Evolutionary conservation across 2,113 vertebrate species (phyloP), one percentile per base, ranked within the genome.

Genomic region (Anoplopoma fimbria): DNA sequence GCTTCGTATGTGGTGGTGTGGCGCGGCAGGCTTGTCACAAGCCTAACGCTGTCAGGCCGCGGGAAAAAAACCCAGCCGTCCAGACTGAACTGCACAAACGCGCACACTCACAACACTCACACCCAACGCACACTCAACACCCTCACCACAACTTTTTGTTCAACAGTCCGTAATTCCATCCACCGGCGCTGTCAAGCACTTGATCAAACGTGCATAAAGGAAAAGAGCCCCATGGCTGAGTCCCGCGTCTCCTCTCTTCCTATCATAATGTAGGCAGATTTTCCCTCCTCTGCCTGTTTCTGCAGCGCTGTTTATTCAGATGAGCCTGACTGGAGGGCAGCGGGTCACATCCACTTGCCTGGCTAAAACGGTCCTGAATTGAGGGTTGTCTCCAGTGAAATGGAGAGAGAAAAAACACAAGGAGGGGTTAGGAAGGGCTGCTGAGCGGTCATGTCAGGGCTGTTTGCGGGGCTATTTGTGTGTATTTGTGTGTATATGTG

Each of bases 141-240:
- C 29, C 85, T 61, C 82, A 82, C 84, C 69, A 53, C 82, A 94
- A 93, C 93, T 58, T 95, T 94, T 95, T 97, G 97, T 96, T 97
- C 97, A 97, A 89, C 95, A 96, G 96, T 94, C 97, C 97, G 95
- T 97, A 95, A 92, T 96, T 95, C 95, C 93, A 94, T 95, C 95
- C 94, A 96, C 95, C 91, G 92, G 57, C 79, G 93, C 97, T 98
- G 98, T 98, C 97, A 97, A 92, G 95, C 86, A 96, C 92, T 91
- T 69, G 91, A 95, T 96, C 95, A 95, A 94, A 95, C 91, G 95
- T 96, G 96, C 96, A 96, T 97, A 96, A 93, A 95, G 87, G 95
- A 10, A 94, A 91, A 75, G 91, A 84, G 81, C 89, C 88, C 89
- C 91, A 84, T 94, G 87, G 88, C 81, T 89, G 90, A 90, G 61